Conservation (phyloP, 2,113 vertebrate genomes). For the Lutjanus erythropterus region DNA sequence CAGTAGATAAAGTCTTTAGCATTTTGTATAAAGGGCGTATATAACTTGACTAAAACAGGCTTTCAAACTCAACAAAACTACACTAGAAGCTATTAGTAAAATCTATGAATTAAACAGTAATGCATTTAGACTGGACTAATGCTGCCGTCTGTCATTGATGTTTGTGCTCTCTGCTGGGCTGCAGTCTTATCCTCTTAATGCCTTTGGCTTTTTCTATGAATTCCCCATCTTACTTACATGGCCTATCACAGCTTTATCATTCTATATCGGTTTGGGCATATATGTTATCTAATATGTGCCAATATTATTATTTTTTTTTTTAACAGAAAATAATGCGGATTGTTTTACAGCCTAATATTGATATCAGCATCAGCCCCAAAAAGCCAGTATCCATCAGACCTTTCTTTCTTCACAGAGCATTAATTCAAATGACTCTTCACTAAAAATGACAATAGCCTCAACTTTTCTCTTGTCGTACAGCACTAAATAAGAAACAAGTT, state of each 20-base stretch:
- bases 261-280: too few relatives aligned
- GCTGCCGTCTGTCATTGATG: neutral
- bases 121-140: constrained; percentile 48
- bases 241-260: too few relatives aligned
- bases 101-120: constrained; percentile 49
- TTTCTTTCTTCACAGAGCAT: too few relatives aligned
- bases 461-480: neutral
- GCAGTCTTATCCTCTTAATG: constrained; percentile 7
- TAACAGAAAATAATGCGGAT: too few relatives aligned
- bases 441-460: too few relatives aligned
- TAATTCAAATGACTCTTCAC: too few relatives aligned
- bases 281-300: too few relatives aligned
- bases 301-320: too few relatives aligned
- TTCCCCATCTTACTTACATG: neutral
- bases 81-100: neutral
- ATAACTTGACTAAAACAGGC: neutral
- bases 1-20: neutral
- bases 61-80: neutral
- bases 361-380: too few relatives aligned
- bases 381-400: too few relatives aligned
- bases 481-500: neutral
- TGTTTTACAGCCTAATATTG: too few relatives aligned
- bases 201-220: neutral
- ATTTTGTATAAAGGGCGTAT: neutral
- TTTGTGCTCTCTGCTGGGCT: neutral